Conservation (phyloP, 2,888 invertebrate genomes). For the Hydriomena furcata region DNA sequence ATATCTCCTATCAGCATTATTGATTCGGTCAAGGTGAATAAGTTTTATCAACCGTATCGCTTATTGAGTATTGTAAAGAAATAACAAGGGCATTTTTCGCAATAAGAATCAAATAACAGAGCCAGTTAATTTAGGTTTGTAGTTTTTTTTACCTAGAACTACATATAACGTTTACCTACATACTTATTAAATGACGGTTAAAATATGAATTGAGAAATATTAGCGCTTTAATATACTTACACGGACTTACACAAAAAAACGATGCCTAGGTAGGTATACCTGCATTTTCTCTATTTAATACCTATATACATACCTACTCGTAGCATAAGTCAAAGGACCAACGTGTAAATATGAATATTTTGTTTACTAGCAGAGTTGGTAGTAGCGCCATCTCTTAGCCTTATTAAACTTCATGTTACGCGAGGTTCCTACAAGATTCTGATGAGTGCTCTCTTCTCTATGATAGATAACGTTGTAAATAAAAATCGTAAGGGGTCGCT, state of each 20-base stretch:
- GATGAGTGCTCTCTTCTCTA: not conserved
- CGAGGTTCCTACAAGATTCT: not conserved
- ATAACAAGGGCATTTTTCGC: slow-evolving; percentile 7
- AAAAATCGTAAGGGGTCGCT: not conserved
- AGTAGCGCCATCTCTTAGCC: slow-evolving; percentile 12
- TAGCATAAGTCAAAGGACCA: too few species aligned
- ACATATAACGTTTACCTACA: too few species aligned
- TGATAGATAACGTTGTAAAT: not conserved
- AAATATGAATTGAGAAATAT: too few species aligned
- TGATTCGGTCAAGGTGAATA: slow-evolving; percentile 22
- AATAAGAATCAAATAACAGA: not conserved
- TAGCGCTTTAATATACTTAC: too few species aligned
- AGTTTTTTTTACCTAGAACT: too few species aligned
- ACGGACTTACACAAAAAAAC: too few species aligned
- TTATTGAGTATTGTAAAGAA: slow-evolving; percentile 2
- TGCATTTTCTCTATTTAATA: too few species aligned
- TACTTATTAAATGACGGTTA: too few species aligned
- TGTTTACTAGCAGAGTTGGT: too few species aligned
- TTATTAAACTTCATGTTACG: not conserved
- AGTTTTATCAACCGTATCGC: slow-evolving; percentile 16
- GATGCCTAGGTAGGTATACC: too few species aligned
- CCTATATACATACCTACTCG: too few species aligned
- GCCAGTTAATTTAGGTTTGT: not conserved
- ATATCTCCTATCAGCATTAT: slow-evolving; percentile 5
- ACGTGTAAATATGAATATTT: too few species aligned